Base-by-base conservation (phyloP, 2,888 invertebrate species). In the Celastrina argiolus region DNA sequence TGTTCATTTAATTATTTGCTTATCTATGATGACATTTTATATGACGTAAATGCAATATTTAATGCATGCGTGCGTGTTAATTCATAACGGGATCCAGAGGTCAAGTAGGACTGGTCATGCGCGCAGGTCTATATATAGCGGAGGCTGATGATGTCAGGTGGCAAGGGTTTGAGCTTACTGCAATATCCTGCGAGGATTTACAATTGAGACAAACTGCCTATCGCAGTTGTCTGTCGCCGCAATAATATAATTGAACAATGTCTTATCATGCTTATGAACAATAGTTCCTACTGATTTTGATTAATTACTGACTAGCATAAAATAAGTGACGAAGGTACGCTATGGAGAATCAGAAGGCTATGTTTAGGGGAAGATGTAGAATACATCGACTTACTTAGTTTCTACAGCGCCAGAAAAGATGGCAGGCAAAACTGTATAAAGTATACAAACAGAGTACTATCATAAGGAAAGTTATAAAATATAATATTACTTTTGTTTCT, bases 61-160 rank as follows among this genome's bases (percentile, higher is more conserved):
- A 51, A 64, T 34, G 34, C 18, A 51, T 45, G 45, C 16, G 26
- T 61, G 22, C 4, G 7, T 7, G 26, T 72, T 73, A 28, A 51
- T 51, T 64, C 31, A 73, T 78, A 78, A 79, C 79, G 75, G 78
- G 73, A 77, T 70, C 72, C 69, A 71, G 75, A 76, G 81, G 72
- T 78, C 84, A 74, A 26, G 34, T 14, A 26, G 70, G 72, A 71
- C 72, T 70, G 79, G 81, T 71, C 63, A 59, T 39, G 18, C 26
- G 66, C 74, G 78, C 87, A 88, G 81, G 82, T 82, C 87, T 88
- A 88, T 78, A 84, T 83, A 82, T 87, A 87, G 81, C 77, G 75
- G 80, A 78, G 79, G 75, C 74, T 45, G 74, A 70, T 87, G 85
- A 87, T 83, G 83, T 87, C 83, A 86, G 74, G 70, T 69, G 63